Percentiles rank a stretch among this genome's conserved stretches.
Conservation (phyloP, 1,140 invertebrate genomes). For the Orius insidiosus region DNA sequence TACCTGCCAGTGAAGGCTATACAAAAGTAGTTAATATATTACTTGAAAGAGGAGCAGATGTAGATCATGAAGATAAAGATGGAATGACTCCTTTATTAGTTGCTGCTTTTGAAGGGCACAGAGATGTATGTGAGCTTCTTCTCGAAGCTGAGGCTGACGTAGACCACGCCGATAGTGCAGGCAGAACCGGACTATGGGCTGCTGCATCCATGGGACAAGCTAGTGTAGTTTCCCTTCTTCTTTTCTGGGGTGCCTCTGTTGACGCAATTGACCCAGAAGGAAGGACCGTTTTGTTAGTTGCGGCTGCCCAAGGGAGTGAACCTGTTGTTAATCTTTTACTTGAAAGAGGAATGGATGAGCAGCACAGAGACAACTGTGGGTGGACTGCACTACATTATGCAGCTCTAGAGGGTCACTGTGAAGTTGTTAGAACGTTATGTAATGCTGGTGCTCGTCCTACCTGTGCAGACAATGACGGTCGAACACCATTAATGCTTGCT, state of each 20-base stretch:
- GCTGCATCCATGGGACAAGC: constrained; percentile 75
- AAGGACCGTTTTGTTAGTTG: constrained; percentile 69
- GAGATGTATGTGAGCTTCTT: constrained; percentile 65
- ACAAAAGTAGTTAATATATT: constrained; percentile 58
- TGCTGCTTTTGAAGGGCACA: constrained; percentile 84
- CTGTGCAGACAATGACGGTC: constrained; percentile 86
- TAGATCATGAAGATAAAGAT: constrained; percentile 78
- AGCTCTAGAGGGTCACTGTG: constrained; percentile 79
- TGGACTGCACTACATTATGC: constrained; percentile 89
- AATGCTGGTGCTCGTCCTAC: constrained; percentile 84
- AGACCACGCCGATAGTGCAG: constrained; percentile 62
- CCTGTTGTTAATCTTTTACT: constrained; percentile 77
- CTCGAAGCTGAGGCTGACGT: constrained; percentile 75
- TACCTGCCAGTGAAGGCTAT: constrained; percentile 61
- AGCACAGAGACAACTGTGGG: constrained; percentile 77
- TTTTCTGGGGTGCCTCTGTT: constrained; percentile 80
- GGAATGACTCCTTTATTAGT: constrained; percentile 84
- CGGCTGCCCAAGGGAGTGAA: constrained; percentile 63
- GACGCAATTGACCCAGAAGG: constrained; percentile 83
- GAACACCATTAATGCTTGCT: constrained; percentile 74
- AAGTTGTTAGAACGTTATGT: constrained; percentile 69
- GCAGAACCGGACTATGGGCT: constrained; percentile 61
- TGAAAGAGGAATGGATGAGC: constrained; percentile 77
- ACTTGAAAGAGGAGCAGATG: constrained; percentile 66
- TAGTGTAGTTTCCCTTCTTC: constrained; percentile 54